A percentile compares a stretch with the other conserved stretches of the same genome.
Conservation (phyloP, 2,888 invertebrate genomes). For the Eucera pruinosa region DNA sequence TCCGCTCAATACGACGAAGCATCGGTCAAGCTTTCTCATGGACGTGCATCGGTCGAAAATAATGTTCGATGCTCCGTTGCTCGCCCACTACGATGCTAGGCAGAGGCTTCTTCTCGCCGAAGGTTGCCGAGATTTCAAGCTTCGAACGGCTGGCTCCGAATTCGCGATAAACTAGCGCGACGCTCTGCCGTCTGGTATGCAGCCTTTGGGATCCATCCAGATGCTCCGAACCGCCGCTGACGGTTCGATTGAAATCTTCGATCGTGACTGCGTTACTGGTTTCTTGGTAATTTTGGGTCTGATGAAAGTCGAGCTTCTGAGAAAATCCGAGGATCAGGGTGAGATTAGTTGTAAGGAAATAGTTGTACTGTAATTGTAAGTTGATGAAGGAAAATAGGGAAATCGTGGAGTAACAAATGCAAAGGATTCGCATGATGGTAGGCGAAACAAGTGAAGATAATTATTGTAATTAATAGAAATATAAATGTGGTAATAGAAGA, state of each 20-base stretch:
- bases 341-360: too few species aligned
- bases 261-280: conserved; percentile 1
- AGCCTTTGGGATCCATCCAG: conserved; percentile 49
- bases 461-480: too few species aligned
- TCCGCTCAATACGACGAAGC: too few species aligned
- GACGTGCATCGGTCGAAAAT: conserved; percentile 46
- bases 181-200: conserved; percentile 50
- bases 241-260: conserved; percentile 20
- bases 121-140: conserved; percentile 20
- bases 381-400: too few species aligned
- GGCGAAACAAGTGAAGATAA: too few species aligned
- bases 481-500: too few species aligned
- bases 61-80: conserved; percentile 26
- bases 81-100: conserved; percentile 34
- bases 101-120: conserved; percentile 14
- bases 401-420: too few species aligned
- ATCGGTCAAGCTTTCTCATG: background rate
- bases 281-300: background rate
- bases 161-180: conserved; percentile 17
- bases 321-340: too few species aligned
- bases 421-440: too few species aligned
- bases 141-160: conserved; percentile 14
- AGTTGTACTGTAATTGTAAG: too few species aligned
- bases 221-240: conserved; percentile 9
- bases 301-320: too few species aligned